Evolutionary conservation across 1,140 invertebrate species (phyloP), one percentile per base, ranked within the genome.

Genomic region (Notospermus geniculatus): DNA sequence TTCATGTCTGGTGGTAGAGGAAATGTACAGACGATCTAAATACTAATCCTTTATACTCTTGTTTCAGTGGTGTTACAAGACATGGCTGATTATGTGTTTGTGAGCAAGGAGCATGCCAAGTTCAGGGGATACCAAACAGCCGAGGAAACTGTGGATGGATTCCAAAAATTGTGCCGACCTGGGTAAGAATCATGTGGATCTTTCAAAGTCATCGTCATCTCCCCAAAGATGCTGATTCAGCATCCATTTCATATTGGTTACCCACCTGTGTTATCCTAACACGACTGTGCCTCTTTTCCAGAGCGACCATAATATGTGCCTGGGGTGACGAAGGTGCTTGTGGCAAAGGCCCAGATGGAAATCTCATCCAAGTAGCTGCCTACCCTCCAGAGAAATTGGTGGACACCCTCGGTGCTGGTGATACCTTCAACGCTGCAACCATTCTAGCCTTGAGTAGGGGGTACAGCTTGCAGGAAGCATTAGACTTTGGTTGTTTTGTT

Each of bases 291-390:
- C 15, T 36, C 32, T 66, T 60, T 69, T 64, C 30, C 54, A 77
- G 70, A 22, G 72, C 71, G 29, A 57, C 70, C 7, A 76, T 89
- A 55, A 84, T 89, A 41, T 88, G 87, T 73, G 82, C 88, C 0
- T 89, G 86, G 88, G 86, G 84, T 29, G 85, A 86, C 39, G 68
- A 82, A 66, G 89, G 88, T 32, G 86, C 88, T 25, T 84, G 84
- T 72, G 87, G 84, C 28, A 75, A 82, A 43, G 45, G 74, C 63
- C 64, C 75, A 4, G 79, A 83, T 61, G 80, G 82, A 15, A 74
- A 69, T 2, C 76, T 83, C 32, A 78, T 85, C 15, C 63, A 50
- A 11, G 81, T 83, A 57, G 76, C 84, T 50, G 84, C 86, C 17
- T 86, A 79, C 70, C 77, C 84, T 7, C 86, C 86, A 1, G 56